Percentiles rank a stretch among this genome's conserved stretches.
Evolutionary conservation across 2,797 vertebrate species (phyloP).

Genomic region (Serranus cabrilla): DNA sequence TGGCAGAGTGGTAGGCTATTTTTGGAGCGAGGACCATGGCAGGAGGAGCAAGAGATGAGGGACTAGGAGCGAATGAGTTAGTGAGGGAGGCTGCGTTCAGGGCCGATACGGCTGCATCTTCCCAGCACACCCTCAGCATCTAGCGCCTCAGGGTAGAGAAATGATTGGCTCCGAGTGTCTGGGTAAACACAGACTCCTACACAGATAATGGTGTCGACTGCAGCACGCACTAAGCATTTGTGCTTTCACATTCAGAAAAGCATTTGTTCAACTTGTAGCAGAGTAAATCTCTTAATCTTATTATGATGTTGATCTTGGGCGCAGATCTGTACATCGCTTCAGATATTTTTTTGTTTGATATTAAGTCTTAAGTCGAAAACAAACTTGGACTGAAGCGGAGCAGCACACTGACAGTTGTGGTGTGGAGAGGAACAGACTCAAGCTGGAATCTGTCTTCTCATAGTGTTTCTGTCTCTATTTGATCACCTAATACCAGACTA

Average conservation of each 20-base stretch:
- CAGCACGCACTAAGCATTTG: constrained; percentile 28
- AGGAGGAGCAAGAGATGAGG: constrained; percentile 64
- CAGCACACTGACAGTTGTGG: constrained; percentile 17
- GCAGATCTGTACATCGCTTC: constrained; percentile 27
- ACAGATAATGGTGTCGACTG: constrained; percentile 50
- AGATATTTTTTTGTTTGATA: constrained; percentile 38
- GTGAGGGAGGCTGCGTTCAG: constrained; percentile 48
- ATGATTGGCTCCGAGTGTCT: constrained; percentile 70
- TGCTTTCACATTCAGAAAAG: constrained; percentile 25
- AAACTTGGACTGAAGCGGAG: constrained; percentile 47
- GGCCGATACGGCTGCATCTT: constrained; percentile 71
- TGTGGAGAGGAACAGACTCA: constrained; percentile 40
- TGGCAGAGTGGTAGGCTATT: constrained; percentile 76
- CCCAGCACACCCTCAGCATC: constrained; percentile 54
- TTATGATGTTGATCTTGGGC: constrained; percentile 52
- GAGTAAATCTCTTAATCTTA: constrained; percentile 56
- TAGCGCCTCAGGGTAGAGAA: constrained; percentile 60
- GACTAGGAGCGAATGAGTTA: constrained; percentile 38
- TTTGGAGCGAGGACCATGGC: constrained; percentile 71
- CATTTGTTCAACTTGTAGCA: constrained; percentile 40
- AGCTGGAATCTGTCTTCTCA: constrained; percentile 38
- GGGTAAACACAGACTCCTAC: constrained; percentile 65
- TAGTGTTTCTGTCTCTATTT: constrained; percentile 41
- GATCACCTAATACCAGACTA: constrained; percentile 43
- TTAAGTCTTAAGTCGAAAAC: constrained; percentile 54